A percentile compares a stretch with the other conserved stretches of the same genome.
Evolutionary conservation across 2,113 vertebrate species (phyloP).

Genomic region (Condylura cristata): DNA sequence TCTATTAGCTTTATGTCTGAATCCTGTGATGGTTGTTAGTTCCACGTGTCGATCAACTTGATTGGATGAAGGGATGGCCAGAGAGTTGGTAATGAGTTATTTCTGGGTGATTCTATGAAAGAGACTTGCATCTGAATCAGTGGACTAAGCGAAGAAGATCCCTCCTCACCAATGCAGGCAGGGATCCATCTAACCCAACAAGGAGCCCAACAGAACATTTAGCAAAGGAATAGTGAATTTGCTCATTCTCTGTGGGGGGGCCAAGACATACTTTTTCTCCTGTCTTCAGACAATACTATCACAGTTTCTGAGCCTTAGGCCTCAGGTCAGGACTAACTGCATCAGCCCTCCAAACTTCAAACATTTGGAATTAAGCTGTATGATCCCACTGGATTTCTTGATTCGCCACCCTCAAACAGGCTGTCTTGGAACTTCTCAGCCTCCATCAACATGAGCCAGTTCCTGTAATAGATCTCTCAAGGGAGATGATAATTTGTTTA

Average conservation of each 20-base stretch:
- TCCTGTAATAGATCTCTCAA: background rate
- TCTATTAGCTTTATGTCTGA: background rate
- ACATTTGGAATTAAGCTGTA: background rate
- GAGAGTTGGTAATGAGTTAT: background rate
- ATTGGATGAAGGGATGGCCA: background rate
- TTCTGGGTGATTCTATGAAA: background rate
- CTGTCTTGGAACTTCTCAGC: rapidly evolving
- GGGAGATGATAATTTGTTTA: background rate
- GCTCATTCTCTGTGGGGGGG: background rate
- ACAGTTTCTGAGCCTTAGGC: background rate
- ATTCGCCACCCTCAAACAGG: background rate
- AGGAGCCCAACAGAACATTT: background rate
- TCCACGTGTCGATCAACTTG: background rate
- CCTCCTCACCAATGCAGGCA: background rate
- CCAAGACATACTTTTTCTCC: background rate
- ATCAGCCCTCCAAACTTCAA: background rate
- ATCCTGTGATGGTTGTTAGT: background rate
- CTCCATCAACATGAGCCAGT: background rate
- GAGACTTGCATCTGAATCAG: background rate
- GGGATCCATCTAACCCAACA: background rate
- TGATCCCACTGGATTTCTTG: too few relatives aligned
- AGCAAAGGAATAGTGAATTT: background rate
- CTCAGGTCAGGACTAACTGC: background rate
- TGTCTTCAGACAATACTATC: background rate
- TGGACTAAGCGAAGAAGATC: background rate